Evolutionary conservation across 30 jellyfish, hydroid and myxozoan species (phyloP), one percentile per base, ranked within the genome.

Genomic region (Chrysaora quinquecirrha): DNA sequence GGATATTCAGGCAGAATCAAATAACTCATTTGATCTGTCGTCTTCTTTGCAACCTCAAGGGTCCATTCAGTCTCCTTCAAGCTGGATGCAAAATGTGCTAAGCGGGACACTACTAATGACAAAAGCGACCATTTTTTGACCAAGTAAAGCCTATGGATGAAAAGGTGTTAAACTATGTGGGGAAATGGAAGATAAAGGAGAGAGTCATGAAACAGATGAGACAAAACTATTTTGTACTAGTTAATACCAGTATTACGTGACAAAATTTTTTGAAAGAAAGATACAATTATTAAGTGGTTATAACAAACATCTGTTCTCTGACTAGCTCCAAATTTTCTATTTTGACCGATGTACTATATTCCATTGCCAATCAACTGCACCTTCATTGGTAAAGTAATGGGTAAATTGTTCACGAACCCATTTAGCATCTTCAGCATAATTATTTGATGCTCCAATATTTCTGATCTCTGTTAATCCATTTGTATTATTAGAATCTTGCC

Each of bases 321-420:
- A 74, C 86, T n/a, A 11, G 20, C 73, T 80, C 25, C 21, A 27
- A 31, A 64, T 63, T 64, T 19, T 80, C 34, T 31, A 80, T 64
- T 32, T 60, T 72, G 89, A 60, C 35, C 48, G 9, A 22, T 34
- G 88, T 71, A 84, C 66, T 32, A 38, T 74, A 38, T 85, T 79
- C 76, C 78, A 38, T 48, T 85, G 96, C 90, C 96, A 85, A 38
- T 48, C 62, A 21, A 61, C 96, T 22, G 90, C 90, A 10, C 96
- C 96, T 75, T 76, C 86, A 54, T 76, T 50, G 3, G 34, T 74
- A 46, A 76, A 75, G 50, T 52, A 84, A 25, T 48, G 60, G 28
- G 16, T 63, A 75, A 85, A 85, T 24, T 66, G 31, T n/a, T 76
- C 85, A 30, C 96, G 29, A 62, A 85, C 85, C 85, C 50, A 43